Base-by-base conservation (phyloP, 2,113 vertebrate genomes). In the Chamaea fasciata region DNA sequence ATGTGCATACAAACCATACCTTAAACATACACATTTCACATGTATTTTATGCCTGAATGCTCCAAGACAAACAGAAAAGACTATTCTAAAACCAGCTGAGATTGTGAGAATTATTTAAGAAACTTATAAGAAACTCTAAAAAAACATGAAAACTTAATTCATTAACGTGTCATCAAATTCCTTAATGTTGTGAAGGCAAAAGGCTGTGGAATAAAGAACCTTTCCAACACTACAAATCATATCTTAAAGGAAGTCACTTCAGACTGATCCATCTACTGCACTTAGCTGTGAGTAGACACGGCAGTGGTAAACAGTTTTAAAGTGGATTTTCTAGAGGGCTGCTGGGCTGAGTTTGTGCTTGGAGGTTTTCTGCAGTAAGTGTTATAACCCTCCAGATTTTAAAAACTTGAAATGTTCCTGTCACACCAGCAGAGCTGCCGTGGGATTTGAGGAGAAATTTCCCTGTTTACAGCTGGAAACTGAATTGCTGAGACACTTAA, bases 391-490 rank as follows among this genome's bases (percentile, higher is more conserved):
- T 64, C 23, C 20, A 2, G 1, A 47, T 92, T 83, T 90, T 33
- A 68, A 11, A 22, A 68, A 83, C 47, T 28, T 55, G 23, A 86
- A 71, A 69, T n/a, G 30, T 39, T 86, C 60, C 30, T 27, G 11
- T 75, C 4, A 3, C 26, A 78, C 42, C 74, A 77, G 68, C 39
- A 78, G 47, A 88, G 73, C 41, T 63, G 55, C 39, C 0, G 0
- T 33, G 56, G 63, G 52, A 94, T 73, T 55, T 74, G 75, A 77
- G 49, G 49, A 94, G 44, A 93, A 90, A 90, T 3, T 37, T 57
- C 31, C 22, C 56, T 87, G 83, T 89, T 93, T 95, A 91, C 76
- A 89, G 52, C 24, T 83, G 85, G 90, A 94, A 96, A 70, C 27
- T 0, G 1, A 69, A 86, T 26, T 77, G 88, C 85, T 94, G 83